Percentiles rank a stretch among this genome's conserved stretches.
These are phyloP conservation scores for Protomyctophum bolini DNA, from an alignment of 2,113 vertebrate species.

Conservation along the genomic window DNA sequence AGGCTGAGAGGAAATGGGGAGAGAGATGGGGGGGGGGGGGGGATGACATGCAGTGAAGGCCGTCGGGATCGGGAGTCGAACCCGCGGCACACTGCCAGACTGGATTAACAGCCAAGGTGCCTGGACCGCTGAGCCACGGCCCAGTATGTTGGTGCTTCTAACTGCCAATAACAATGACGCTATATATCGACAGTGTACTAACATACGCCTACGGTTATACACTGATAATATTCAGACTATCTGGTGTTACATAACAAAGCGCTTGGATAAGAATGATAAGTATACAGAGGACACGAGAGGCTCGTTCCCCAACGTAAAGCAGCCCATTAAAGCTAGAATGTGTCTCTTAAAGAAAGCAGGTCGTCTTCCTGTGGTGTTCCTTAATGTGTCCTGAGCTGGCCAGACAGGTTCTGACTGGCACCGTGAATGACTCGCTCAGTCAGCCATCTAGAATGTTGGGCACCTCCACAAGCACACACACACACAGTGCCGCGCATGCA, in stretches of 20 bases:
- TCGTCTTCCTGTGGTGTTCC: conserved; percentile 10
- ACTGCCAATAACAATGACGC: conserved; percentile 32
- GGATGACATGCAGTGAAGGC: no score
- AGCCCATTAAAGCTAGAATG: conserved; percentile 4
- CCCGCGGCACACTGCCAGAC: no score
- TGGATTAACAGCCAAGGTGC: no score
- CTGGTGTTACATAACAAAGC: conserved; percentile 30
- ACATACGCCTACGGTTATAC: conserved; percentile 15
- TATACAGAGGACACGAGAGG: neutral
- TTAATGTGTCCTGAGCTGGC: conserved; percentile 38
- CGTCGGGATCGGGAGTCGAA: no score
- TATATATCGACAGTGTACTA: conserved; percentile 20
- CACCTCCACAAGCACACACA: neutral
- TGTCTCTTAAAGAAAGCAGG: conserved; percentile 3
- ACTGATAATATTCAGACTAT: conserved; percentile 33
- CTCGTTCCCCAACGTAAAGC: conserved; percentile 2
- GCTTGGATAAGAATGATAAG: conserved; percentile 41
- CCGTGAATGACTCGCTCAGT: conserved; percentile 7
- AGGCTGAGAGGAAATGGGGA: no score
- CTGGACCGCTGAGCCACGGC: no score
- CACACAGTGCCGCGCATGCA: neutral
- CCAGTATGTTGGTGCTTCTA: neutral
- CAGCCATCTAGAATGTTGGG: conserved; percentile 13
- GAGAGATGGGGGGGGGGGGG: no score
- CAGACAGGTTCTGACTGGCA: conserved; percentile 57